Conservation (phyloP, 2,113 vertebrate species). For the Pagrus major region DNA sequence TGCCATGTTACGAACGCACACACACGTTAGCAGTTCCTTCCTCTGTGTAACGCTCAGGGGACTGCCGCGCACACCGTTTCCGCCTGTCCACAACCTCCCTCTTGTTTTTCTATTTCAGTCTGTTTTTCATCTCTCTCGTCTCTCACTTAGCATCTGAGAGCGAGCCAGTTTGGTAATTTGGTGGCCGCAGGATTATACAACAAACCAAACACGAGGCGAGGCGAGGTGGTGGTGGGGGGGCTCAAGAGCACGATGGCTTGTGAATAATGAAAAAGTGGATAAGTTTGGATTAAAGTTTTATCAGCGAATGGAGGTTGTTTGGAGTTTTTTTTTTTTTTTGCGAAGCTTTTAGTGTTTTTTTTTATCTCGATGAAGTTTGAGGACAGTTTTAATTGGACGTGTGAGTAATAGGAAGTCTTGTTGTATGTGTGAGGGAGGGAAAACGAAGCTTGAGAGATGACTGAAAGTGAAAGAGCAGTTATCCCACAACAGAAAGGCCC, state of each 20-base stretch:
- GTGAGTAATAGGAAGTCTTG: slow-evolving; percentile 28
- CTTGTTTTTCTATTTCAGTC: slow-evolving; percentile 41
- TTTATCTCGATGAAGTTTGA: slow-evolving; percentile 12
- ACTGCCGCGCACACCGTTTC: slow-evolving; percentile 66
- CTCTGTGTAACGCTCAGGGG: slow-evolving; percentile 80
- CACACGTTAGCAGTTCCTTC: slow-evolving; percentile 84
- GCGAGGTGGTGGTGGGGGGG: background rate
- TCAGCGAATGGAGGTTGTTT: slow-evolving; percentile 24
- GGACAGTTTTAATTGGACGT: slow-evolving; percentile 17
- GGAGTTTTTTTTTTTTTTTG: slow-evolving; percentile 7
- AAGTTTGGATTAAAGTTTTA: slow-evolving; percentile 60
- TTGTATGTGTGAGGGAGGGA: slow-evolving; percentile 42
- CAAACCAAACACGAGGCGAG: slow-evolving; percentile 6
- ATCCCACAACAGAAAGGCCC: slow-evolving; percentile 67
- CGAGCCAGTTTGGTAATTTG: slow-evolving; percentile 31
- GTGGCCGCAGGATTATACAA: slow-evolving; percentile 45
- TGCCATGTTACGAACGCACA: slow-evolving; percentile 58
- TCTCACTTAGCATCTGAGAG: slow-evolving; percentile 23
- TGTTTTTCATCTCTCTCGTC: slow-evolving; percentile 18
- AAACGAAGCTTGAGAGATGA: slow-evolving; percentile 60
- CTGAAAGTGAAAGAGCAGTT: slow-evolving; percentile 79
- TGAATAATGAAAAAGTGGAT: slow-evolving; percentile 57
- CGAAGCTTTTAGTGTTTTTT: background rate
- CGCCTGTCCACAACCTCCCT: slow-evolving; percentile 72
- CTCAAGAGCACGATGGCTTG: slow-evolving; percentile 16